Percentiles rank a stretch among this genome's conserved stretches.
Evolutionary conservation across 2,113 vertebrate genomes (phyloP).

Genomic region (Chinchilla lanigera): DNA sequence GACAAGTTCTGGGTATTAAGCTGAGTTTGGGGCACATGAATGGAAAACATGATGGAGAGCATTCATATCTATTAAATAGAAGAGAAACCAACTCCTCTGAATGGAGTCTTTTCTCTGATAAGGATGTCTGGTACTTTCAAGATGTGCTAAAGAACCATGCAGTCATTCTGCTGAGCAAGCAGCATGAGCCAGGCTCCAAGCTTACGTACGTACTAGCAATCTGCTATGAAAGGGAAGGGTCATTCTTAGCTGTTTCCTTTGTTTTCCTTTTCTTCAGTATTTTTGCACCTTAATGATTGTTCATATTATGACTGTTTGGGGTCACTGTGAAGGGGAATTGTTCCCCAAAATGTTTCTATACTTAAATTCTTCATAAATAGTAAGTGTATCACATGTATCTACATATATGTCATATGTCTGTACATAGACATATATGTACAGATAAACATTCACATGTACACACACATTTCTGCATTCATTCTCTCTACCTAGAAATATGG

Average conservation of each 20-base stretch:
- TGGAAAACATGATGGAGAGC: fast-evolving
- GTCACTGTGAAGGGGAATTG: background rate
- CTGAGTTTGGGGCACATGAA: background rate
- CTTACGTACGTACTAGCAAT: background rate
- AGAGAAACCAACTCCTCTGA: background rate
- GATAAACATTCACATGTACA: background rate
- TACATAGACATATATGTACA: background rate
- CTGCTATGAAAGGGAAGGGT: background rate
- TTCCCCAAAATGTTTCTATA: background rate
- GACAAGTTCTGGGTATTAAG: background rate
- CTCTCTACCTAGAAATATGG: background rate
- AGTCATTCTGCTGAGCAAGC: background rate
- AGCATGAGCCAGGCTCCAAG: background rate
- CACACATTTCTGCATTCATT: background rate
- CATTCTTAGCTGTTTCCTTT: background rate
- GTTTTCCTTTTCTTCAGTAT: background rate
- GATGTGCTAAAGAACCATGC: background rate
- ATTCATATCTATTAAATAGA: background rate
- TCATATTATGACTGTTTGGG: background rate
- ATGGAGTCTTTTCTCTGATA: background rate
- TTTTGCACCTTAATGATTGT: background rate
- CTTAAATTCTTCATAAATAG: background rate
- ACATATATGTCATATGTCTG: background rate
- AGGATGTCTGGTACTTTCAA: background rate
- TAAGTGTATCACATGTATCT: background rate